Conservation (phyloP, 2,797 vertebrate species). For the Argya squamiceps region DNA sequence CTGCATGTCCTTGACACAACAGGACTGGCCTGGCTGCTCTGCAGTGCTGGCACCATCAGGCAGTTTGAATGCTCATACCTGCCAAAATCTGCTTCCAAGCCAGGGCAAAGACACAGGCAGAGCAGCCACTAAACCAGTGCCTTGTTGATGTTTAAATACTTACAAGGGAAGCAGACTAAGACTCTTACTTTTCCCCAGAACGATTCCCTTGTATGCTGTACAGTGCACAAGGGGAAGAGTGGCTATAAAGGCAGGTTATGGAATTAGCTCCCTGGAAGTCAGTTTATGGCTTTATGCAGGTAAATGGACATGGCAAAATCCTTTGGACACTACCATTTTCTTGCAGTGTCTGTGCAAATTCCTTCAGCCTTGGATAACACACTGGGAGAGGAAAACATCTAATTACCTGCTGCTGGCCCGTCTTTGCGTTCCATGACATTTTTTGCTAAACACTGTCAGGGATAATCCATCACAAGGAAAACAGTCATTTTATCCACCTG, state of each 20-base stretch:
- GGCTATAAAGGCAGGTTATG: not conserved
- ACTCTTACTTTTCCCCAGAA: not conserved
- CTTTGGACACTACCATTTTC: not conserved
- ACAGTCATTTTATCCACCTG: not conserved
- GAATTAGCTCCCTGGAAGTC: not conserved
- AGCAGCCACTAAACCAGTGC: not conserved
- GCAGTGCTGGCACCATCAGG: not conserved
- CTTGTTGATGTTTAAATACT: not conserved
- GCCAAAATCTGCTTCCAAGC: not conserved
- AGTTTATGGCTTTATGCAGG: not conserved
- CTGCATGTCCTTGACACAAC: not conserved
- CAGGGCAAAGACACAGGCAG: not conserved
- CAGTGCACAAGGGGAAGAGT: not conserved
- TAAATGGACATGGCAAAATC: not conserved
- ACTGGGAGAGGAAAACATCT: not conserved
- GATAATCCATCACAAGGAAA: not conserved
- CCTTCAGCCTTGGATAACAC: not conserved
- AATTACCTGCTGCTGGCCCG: not conserved
- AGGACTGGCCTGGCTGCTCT: not conserved
- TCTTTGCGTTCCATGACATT: not conserved
- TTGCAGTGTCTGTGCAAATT: not conserved
- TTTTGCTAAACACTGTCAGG: not conserved
- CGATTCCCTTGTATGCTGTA: not conserved
- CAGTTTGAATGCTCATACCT: not conserved
- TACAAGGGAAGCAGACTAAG: not conserved